Conservation (phyloP, 2,888 invertebrate genomes). For the Thyatira batis region DNA sequence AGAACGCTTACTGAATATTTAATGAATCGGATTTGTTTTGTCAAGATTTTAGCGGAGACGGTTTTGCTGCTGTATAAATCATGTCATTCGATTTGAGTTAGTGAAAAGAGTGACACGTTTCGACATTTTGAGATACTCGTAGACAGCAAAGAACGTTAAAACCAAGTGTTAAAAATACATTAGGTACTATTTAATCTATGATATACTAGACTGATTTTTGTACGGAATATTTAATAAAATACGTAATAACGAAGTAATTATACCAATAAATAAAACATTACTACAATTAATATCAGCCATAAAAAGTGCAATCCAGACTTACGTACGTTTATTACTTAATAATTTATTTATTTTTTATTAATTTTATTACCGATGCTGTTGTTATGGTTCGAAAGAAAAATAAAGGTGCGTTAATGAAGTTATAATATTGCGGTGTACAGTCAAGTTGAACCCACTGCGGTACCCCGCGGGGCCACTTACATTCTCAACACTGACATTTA, state of each 20-base stretch:
- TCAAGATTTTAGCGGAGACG: slow-evolving; percentile 39
- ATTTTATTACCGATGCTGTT: not conserved
- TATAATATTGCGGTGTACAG: not conserved
- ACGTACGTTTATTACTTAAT: not conserved
- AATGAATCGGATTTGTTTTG: slow-evolving; percentile 33
- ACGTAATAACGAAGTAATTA: too few relatives aligned
- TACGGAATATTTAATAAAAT: too few relatives aligned
- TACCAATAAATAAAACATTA: not conserved
- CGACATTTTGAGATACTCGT: not conserved
- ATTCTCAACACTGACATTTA: slow-evolving; percentile 1
- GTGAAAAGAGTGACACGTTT: not conserved
- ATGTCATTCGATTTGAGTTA: not conserved
- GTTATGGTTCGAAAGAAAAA: not conserved
- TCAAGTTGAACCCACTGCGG: not conserved
- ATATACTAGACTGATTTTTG: too few relatives aligned
- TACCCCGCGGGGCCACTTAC: not conserved
- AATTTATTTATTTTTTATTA: not conserved
- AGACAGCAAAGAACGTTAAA: too few relatives aligned
- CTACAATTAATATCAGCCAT: not conserved
- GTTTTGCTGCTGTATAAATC: slow-evolving; percentile 17
- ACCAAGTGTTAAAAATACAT: too few relatives aligned
- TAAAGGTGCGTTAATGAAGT: not conserved
- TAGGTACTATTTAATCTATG: too few relatives aligned
- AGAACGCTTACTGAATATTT: slow-evolving; percentile 50
- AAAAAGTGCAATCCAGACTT: not conserved